These are phyloP conservation scores for Macrotis lagotis DNA, from an alignment of 2,113 vertebrate species.

Conservation along the genomic window DNA sequence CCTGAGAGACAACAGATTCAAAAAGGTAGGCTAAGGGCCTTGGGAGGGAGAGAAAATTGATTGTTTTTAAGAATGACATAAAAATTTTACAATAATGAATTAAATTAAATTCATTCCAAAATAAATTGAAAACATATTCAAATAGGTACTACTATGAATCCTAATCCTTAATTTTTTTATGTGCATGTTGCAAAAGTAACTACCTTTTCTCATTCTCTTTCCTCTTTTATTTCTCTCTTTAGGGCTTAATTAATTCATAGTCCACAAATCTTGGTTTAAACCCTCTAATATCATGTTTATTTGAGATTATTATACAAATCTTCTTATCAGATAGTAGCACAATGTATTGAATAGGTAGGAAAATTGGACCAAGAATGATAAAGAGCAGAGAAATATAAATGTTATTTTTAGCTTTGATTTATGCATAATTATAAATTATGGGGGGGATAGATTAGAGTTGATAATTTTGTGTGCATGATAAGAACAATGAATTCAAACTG, in stretches of 20 bases:
- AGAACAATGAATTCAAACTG: slow-evolving; percentile 33
- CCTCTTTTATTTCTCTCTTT: background rate
- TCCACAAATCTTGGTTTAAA: background rate
- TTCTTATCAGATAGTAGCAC: background rate
- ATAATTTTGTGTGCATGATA: background rate
- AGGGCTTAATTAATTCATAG: background rate
- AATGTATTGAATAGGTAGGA: background rate
- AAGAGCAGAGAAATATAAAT: slow-evolving; percentile 11
- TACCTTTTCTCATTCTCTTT: background rate
- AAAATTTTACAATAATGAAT: background rate
- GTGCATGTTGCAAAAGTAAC: background rate
- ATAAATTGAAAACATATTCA: background rate
- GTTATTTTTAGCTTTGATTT: slow-evolving; percentile 8
- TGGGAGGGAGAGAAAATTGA: background rate
- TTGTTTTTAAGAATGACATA: background rate
- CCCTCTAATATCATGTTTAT: background rate
- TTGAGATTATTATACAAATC: slow-evolving; percentile 6
- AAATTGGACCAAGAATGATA: slow-evolving; percentile 12
- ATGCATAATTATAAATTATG: slow-evolving; percentile 17
- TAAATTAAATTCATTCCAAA: background rate
- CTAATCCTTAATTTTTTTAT: too few species aligned
- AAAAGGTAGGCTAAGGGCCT: background rate
- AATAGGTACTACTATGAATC: too few species aligned
- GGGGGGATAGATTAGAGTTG: background rate
- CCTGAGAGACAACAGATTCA: background rate